A percentile compares a stretch with the other conserved stretches of the same genome.
Conservation (phyloP, 2,797 vertebrate genomes). For the Malurus leucopterus region DNA sequence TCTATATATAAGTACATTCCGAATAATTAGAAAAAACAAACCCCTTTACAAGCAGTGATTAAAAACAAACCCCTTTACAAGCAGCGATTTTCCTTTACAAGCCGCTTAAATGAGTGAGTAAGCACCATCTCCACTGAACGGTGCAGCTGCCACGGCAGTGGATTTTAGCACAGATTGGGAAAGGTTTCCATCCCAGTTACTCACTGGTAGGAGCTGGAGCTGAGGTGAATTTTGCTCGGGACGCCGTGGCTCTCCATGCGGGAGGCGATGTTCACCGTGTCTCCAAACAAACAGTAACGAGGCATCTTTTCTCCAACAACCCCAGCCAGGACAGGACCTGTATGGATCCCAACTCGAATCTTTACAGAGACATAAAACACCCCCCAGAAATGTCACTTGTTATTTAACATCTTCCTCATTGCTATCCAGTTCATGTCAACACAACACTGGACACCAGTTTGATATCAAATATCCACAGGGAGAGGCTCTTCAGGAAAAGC, state of each 20-base stretch:
- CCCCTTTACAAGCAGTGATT: not conserved
- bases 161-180: not conserved
- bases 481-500: not conserved
- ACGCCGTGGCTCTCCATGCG: conserved; percentile 77
- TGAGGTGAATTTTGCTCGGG: conserved; percentile 76
- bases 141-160: not conserved
- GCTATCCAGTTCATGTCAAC: not conserved
- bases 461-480: not conserved
- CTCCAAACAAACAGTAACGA: conserved; percentile 78
- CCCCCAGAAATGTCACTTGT: not conserved
- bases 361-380: conserved; percentile 45
- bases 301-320: conserved; percentile 80
- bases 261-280: conserved; percentile 77
- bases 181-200: not conserved
- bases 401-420: not conserved
- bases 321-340: conserved; percentile 71
- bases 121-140: not conserved
- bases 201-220: conserved; percentile 69
- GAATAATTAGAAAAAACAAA: not conserved
- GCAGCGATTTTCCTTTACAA: not conserved
- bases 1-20: not conserved
- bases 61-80: not conserved
- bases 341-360: conserved; percentile 78
- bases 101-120: not conserved
- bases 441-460: not conserved